Base-by-base conservation (phyloP, 2,113 vertebrate species). In the Limnothrissa miodon region DNA sequence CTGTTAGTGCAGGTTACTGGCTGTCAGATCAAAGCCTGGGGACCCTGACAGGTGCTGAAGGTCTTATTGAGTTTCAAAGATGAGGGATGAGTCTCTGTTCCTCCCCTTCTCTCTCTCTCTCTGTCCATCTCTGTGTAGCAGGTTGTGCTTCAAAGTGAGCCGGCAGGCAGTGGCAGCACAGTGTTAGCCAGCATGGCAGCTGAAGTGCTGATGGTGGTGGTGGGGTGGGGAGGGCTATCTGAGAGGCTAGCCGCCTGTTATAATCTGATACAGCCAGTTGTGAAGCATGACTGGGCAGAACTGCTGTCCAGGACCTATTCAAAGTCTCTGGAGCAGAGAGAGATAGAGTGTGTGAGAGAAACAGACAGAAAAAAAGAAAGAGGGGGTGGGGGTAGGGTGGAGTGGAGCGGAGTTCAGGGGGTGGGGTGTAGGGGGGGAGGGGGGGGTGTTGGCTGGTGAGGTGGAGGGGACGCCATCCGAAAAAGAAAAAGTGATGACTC, bases 401-500 rank as follows among this genome's bases (percentile, higher is more conserved):
- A 25, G n/a, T 9, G 2, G 29, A 25, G n/a, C n/a, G n/a, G n/a
- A n/a, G n/a, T n/a, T n/a, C n/a, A n/a, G n/a, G n/a, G n/a, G n/a
- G 4, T 21, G 23, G 25, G n/a, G 62, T 33, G n/a, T 8, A 8
- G 1, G 59, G 9, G 59, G 9, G 1, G 25, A n/a, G n/a, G 29
- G n/a, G 4, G 23, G 21, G 39, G 39, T 1, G 39, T 53, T 5
- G n/a, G 81, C 25, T 25, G 80, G 10, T 85, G 80, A 88, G 87
- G 33, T 82, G 39, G 48, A 81, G 86, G 84, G 84, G 62, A 88
- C 80, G 45, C 39, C 48, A 82, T 86, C 79, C 87, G 83, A 91
- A 91, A 87, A 91, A 93, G 90, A 93, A 94, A 94, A 94, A 94
- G 91, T 94, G 93, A 94, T 95, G 93, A 95, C 87, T 95, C 94